Conservation (phyloP, 2,888 invertebrate genomes). For the Drosophila ustulata region DNA sequence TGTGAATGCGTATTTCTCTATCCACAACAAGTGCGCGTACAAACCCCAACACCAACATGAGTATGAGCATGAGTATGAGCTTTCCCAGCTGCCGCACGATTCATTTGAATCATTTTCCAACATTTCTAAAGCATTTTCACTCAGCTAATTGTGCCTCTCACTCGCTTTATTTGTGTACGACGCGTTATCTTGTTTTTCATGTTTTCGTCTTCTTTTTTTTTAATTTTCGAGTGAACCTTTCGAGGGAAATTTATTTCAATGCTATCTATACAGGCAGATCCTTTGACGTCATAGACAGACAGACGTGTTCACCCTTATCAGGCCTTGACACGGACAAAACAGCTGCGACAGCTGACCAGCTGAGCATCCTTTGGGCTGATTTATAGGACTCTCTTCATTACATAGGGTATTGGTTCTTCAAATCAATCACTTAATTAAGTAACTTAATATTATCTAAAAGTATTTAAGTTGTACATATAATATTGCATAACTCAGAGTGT, state of each 20-base stretch:
- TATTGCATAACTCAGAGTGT: too few relatives aligned
- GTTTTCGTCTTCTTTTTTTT: neutral
- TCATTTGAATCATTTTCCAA: slow-evolving; percentile 14
- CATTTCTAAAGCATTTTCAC: slow-evolving; percentile 42
- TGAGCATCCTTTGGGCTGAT: neutral
- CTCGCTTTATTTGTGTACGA: slow-evolving; percentile 1
- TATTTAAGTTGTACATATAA: neutral
- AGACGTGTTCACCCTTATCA: slow-evolving; percentile 45
- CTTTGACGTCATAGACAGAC: slow-evolving; percentile 48
- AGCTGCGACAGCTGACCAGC: slow-evolving; percentile 8
- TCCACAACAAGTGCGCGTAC: neutral
- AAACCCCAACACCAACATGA: neutral
- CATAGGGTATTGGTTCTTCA: neutral
- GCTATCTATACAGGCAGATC: slow-evolving; percentile 14
- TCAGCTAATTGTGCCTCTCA: slow-evolving; percentile 62
- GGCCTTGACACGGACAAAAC: slow-evolving; percentile 27
- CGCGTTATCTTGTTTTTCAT: neutral
- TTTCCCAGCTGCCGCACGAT: slow-evolving; percentile 12
- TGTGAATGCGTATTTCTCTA: slow-evolving; percentile 8
- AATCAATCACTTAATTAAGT: neutral
- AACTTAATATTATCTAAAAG: too few relatives aligned
- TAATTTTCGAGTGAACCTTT: slow-evolving; percentile 13
- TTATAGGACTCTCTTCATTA: neutral
- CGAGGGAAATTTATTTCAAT: slow-evolving; percentile 9
- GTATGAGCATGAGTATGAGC: neutral